Evolutionary conservation across 1,140 invertebrate species (phyloP).

Genomic region (Solenopsis invicta): DNA sequence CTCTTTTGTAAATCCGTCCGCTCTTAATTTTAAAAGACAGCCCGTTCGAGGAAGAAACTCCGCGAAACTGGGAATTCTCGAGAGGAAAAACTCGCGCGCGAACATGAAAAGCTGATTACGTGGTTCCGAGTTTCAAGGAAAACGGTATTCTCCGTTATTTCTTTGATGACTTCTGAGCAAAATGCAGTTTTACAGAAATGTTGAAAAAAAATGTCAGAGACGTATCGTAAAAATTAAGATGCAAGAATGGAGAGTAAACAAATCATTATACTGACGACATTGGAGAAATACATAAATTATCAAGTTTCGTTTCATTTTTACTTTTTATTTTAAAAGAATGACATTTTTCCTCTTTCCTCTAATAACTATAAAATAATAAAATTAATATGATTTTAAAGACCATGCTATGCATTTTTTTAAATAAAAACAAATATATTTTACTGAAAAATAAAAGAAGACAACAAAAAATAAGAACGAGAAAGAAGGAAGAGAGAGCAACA

Average conservation of each 20-base stretch:
- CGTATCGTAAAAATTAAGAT: not conserved
- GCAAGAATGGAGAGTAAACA: not conserved
- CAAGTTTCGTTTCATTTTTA: not conserved
- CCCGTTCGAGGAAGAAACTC: not conserved
- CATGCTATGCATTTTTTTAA: not conserved
- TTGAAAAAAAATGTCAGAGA: not conserved
- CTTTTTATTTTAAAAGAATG: not conserved
- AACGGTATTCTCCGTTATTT: slow-evolving; percentile 3
- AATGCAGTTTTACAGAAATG: not conserved
- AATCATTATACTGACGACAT: not conserved
- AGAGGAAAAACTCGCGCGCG: not conserved
- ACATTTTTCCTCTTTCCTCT: not conserved
- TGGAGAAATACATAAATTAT: not conserved
- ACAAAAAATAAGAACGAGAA: not conserved
- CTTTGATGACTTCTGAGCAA: not conserved
- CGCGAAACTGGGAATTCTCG: not conserved
- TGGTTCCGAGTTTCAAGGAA: not conserved
- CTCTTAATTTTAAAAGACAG: slow-evolving; percentile 34
- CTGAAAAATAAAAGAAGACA: not conserved
- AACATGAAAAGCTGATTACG: slow-evolving; percentile 23
- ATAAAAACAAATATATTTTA: not conserved
- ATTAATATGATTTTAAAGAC: not conserved
- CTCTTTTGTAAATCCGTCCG: slow-evolving; percentile 9
- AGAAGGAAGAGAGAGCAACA: not conserved
- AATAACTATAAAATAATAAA: slow-evolving; percentile 15